Base-by-base conservation (phyloP, 23 tunicate genomes). In the Trididemnum clinides region DNA sequence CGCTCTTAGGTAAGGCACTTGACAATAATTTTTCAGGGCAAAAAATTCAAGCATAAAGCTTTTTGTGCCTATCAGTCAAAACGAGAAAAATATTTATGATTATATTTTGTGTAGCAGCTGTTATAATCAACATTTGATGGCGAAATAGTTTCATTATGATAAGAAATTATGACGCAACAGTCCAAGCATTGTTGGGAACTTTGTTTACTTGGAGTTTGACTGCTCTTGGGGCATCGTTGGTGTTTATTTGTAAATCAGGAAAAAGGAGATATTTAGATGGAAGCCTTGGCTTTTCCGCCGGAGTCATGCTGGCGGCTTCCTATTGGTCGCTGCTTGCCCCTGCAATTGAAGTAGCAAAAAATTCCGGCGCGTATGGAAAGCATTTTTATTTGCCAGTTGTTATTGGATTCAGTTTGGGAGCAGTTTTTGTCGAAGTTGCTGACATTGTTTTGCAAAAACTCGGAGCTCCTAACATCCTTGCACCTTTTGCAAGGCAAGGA, bases 301-400 rank as follows among this genome's bases (percentile, higher is more conserved):
- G 99, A 22, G 99, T 95, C 0, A 95, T 95, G 99, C 73, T 95
- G 12, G 99, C 99, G 6, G 99, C 99, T 1, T 90, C 96, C 4
- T 95, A 95, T 81, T 95, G 99, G 99, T 95, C 99, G 1, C 59
- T 95, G 36, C 83, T 95, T 5, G 91, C 92, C 25, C 99, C 99
- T 51, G 96, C 96, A 36, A 87, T 95, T 86, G 96, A 90, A 28
- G 62, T 95, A 84, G 89, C 95, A 39, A 69, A 50, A 33, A 39
- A 64, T 12, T 84, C 93, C 1, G 91, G 77, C 4, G 2, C 33
- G 2, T 95, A 95, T 83, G 99, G 99, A 20, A 64, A 84, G 38
- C 89, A 82, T 72, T 65, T 88, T 6, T 87, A 92, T 33, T 15
- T 95, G 1, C 99, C 99, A 30, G 92, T 70, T 21, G 92, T 83